Evolutionary conservation across 2,113 vertebrate genomes (phyloP).

Genomic region (Orientallactaga bullata): DNA sequence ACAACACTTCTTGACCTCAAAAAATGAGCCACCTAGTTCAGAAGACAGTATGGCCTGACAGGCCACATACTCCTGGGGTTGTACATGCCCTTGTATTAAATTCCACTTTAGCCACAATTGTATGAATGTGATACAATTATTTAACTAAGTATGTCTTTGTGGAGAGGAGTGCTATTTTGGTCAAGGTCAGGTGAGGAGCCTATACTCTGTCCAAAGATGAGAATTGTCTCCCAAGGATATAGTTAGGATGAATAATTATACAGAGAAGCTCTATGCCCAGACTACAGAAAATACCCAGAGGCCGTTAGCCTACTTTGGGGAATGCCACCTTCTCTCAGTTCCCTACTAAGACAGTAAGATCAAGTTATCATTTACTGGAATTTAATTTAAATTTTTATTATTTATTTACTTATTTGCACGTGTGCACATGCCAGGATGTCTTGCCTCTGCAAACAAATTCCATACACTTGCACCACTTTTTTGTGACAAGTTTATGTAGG

Average conservation of each 20-base stretch:
- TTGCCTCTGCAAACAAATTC: too few relatives aligned
- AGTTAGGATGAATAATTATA: neutral
- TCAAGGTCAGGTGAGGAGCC: neutral
- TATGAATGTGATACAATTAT: neutral
- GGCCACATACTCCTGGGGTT: neutral
- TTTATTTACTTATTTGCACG: too few relatives aligned
- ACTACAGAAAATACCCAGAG: neutral
- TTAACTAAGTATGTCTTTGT: neutral
- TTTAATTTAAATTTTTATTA: neutral
- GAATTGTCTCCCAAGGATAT: neutral
- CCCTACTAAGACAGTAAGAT: neutral
- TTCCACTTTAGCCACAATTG: neutral
- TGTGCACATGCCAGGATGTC: too few relatives aligned
- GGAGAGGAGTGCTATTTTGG: neutral
- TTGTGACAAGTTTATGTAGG: neutral
- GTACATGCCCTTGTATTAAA: conserved; percentile 16
- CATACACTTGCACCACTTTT: neutral
- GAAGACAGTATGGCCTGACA: neutral
- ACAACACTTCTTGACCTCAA: neutral
- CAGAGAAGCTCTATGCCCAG: neutral
- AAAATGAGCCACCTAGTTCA: neutral
- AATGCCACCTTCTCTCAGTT: neutral
- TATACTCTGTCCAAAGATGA: neutral
- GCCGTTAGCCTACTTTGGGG: neutral
- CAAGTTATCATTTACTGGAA: neutral